Conservation (phyloP, 2,797 vertebrate genomes). For the Melanitta fusca region DNA sequence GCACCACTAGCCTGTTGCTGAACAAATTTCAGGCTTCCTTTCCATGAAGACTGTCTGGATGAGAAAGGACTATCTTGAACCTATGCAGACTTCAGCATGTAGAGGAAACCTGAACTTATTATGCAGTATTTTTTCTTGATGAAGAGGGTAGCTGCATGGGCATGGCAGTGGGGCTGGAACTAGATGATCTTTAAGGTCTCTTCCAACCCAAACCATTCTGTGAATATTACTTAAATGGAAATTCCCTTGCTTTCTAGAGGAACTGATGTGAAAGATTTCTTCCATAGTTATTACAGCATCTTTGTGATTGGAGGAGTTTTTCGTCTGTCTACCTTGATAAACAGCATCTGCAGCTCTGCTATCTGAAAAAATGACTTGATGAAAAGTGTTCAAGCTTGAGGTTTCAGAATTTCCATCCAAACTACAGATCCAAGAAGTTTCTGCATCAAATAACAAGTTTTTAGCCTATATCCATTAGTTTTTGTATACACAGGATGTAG, state of each 20-base stretch:
- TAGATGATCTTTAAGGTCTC: background rate
- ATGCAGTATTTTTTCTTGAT: background rate
- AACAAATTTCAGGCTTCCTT: background rate
- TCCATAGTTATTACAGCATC: background rate
- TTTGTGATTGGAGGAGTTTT: background rate
- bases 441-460: background rate
- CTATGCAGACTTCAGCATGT: background rate
- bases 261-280: background rate
- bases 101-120: background rate
- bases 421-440: background rate
- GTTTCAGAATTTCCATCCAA: background rate
- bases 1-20: background rate
- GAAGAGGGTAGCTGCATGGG: background rate
- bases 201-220: background rate
- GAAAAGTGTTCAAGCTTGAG: background rate
- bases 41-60: background rate
- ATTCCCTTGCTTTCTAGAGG: background rate
- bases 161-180: background rate
- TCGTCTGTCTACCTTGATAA: background rate
- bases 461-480: background rate
- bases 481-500: slow-evolving; percentile 6
- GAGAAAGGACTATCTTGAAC: background rate
- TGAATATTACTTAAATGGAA: background rate
- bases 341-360: background rate
- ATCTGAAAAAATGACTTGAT: background rate